A percentile compares a stretch with the other conserved stretches of the same genome.
Conservation (phyloP, 2,888 invertebrate genomes). For the Drosophila heteroneura region DNA sequence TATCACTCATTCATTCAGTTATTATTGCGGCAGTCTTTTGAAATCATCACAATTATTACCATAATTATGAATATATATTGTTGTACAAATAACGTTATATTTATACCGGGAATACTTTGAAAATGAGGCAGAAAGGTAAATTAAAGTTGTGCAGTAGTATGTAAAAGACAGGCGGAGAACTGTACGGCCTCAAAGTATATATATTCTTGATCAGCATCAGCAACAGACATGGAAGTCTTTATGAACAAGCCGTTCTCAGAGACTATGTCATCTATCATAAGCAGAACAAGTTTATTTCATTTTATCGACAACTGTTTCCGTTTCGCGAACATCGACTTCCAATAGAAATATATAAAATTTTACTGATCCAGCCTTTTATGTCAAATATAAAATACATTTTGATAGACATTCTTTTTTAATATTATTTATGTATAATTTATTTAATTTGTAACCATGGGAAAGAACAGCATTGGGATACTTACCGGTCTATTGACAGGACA, state of each 20-base stretch:
- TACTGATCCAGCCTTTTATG: accelerated
- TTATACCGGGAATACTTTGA: neutral
- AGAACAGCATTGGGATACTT: too few relatives aligned
- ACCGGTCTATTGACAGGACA: too few relatives aligned
- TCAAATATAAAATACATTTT: neutral
- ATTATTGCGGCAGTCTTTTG: neutral
- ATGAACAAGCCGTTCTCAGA: neutral
- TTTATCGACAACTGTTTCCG: too few relatives aligned
- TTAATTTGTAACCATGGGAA: too few relatives aligned
- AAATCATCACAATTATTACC: neutral
- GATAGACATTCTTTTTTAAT: neutral
- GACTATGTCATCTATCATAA: neutral
- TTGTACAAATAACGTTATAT: neutral
- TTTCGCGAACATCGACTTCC: neutral
- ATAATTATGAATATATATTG: neutral
- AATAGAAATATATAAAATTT: neutral
- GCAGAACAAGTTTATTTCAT: neutral
- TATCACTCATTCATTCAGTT: too few relatives aligned
- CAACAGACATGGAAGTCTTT: neutral
- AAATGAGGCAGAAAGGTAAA: neutral
- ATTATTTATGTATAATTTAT: too few relatives aligned
- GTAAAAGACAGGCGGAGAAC: neutral
- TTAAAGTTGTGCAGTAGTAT: neutral
- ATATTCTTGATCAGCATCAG: neutral
- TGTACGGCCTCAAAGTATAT: accelerated